phyloP scores from a whole-genome alignment of 1,140 invertebrate genomes.

The Dinothrombium tinctorium region DNA sequence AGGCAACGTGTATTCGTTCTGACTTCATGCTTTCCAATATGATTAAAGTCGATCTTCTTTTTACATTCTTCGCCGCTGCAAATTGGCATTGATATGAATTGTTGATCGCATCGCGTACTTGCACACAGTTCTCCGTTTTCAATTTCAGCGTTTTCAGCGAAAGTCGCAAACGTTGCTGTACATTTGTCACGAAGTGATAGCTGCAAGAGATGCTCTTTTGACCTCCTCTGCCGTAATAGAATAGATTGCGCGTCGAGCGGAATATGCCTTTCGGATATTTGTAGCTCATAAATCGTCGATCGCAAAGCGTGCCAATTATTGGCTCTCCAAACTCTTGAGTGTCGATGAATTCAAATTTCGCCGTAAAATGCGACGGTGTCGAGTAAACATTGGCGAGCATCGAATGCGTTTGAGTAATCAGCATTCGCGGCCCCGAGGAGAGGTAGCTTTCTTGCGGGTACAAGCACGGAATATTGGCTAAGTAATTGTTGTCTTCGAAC shows the following conservation, averaged over 20 bases:
- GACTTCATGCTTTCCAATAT: background rate
- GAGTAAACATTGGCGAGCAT: conserved; percentile 10
- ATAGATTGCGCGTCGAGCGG: conserved; percentile 13
- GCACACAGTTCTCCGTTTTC: conserved; percentile 6
- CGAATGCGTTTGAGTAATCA: conserved; percentile 13
- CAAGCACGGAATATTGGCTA: conserved; percentile 14
- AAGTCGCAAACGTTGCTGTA: conserved; percentile 10
- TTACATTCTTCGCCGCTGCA: background rate
- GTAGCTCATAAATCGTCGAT: conserved; percentile 10
- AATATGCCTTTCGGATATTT: conserved; percentile 7
- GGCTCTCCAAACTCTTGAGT: conserved; percentile 5
- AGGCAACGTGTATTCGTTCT: conserved; percentile 32
- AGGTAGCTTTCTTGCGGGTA: conserved; percentile 16
- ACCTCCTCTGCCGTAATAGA: conserved; percentile 16
- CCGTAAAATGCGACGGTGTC: conserved; percentile 9
- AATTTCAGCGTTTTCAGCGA: conserved; percentile 8
- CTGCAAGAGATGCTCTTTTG: conserved; percentile 12
- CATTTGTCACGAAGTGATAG: conserved; percentile 11
- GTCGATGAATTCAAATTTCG: conserved; percentile 15
- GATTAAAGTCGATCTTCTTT: background rate
- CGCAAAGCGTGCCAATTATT: conserved; percentile 12
- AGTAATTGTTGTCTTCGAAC: conserved; percentile 12
- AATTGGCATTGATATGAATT: background rate
- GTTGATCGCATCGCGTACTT: conserved; percentile 6
- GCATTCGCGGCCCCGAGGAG: conserved; percentile 13